phyloP scores from a whole-genome alignment of 2,888 invertebrate genomes.

The Parnassius mnemosyne region DNA sequence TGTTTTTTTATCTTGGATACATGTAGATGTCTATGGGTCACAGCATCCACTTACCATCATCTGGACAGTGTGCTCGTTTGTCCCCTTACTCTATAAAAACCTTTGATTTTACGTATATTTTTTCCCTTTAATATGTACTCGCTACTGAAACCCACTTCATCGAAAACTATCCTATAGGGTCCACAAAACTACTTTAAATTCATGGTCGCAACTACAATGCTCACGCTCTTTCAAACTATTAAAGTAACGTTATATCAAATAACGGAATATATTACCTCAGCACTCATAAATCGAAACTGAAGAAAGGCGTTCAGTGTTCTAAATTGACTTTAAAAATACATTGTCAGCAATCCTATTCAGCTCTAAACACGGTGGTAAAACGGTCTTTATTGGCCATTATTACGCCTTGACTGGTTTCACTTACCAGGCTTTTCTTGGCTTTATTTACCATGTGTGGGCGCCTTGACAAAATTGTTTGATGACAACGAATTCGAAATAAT shows the following conservation, averaged over 20 bases:
- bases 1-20: too few species aligned
- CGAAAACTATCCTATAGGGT: too few species aligned
- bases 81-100: too few species aligned
- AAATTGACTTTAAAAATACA: slow-evolving; percentile 27
- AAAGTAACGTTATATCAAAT: slow-evolving; percentile 12
- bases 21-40: too few species aligned
- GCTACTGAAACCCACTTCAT: too few species aligned
- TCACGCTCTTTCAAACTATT: neutral
- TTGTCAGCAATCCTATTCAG: slow-evolving; percentile 26
- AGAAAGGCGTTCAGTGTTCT: slow-evolving; percentile 23
- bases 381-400: slow-evolving; percentile 35
- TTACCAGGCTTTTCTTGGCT: slow-evolving; percentile 22
- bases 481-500: too few species aligned
- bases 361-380: slow-evolving; percentile 13
- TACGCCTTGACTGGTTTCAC: slow-evolving; percentile 19
- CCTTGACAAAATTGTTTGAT: neutral
- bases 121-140: too few species aligned
- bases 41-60: too few species aligned
- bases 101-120: too few species aligned
- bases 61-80: too few species aligned
- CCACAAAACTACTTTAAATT: too few species aligned
- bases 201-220: neutral
- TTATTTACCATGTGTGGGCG: slow-evolving; percentile 13
- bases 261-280: slow-evolving; percentile 7
- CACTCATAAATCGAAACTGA: slow-evolving; percentile 23